Base-by-base conservation (phyloP, 2,797 vertebrate genomes). In the Macropodus opercularis region DNA sequence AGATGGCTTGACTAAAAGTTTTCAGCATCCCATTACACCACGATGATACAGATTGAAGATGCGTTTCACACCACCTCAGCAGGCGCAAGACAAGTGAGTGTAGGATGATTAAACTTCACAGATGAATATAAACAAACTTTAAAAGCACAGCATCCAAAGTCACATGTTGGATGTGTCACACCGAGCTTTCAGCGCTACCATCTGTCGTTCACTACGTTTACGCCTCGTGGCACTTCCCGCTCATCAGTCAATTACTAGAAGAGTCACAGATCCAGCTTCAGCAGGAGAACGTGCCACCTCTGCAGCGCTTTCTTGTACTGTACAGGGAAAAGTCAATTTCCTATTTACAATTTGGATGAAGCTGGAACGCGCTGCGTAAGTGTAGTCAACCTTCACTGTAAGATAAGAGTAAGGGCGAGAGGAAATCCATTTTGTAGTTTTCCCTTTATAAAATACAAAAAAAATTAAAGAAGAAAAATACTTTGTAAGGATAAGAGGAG, bases 201-300 rank as follows among this genome's bases (percentile, higher is more conserved):
- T 83, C 74, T 40, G 48, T 84, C 83, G 77, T 74, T 67, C 36
- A 41, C 50, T 27, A 46, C 56, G 58, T 55, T 21, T 39, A 58
- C 51, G 71, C 72, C 63, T 64, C 21, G 22, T 27, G 51, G 79
- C 78, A 65, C 78, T 85, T 87, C 75, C 81, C 80, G 75, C 63
- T 85, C 85, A 85, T 88, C 83, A 85, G 79, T 90, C 82, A 78
- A 83, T 89, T 84, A 86, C 70, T 24, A 6, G 21, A 71, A 53
- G 15, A 80, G 57, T 79, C 77, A 71, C 55, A 52, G 79, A 66
- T 85, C 75, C 85, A 70, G 50, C 75, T 78, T 77, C 65, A 67
- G 61, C 5, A 53, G 43, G 46, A 24, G 70, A 68, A 60, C 42
- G 18, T 19, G 47, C 77, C 69, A 55, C 35, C 11, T 42, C 58